phyloP scores from a whole-genome alignment of 2,888 invertebrate species.

The Apocheima hispidaria region DNA sequence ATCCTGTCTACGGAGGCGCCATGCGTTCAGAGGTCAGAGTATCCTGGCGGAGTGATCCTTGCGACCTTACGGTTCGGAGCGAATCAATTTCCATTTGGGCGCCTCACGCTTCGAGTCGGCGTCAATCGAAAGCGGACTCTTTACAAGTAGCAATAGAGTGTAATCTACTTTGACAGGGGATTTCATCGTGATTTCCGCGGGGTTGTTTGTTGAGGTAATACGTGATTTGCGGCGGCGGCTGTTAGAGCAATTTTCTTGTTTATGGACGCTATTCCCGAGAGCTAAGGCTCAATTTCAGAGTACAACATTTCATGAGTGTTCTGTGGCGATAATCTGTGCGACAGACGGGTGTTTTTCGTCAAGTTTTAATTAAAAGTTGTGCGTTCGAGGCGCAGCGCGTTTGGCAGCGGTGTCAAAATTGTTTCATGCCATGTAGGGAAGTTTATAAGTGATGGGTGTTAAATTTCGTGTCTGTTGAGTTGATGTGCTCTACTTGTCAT shows the following conservation, averaged over 20 bases:
- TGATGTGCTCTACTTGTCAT: constrained; percentile 4
- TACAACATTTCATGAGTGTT: constrained; percentile 52
- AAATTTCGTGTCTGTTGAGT: constrained; percentile 29
- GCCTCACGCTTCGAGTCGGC: constrained; percentile 53
- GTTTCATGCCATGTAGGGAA: constrained; percentile 6
- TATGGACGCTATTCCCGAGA: constrained; percentile 51
- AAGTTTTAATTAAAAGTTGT: constrained; percentile 74
- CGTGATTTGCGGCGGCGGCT: constrained; percentile 77
- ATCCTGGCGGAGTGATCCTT: constrained; percentile 51
- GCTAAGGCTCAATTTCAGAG: constrained; percentile 54
- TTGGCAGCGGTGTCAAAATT: constrained; percentile 11
- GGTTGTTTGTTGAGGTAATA: constrained; percentile 79
- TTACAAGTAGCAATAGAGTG: constrained; percentile 61
- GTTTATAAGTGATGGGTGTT: constrained; percentile 22
- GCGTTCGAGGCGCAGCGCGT: constrained; percentile 39
- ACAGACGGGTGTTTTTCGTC: constrained; percentile 53
- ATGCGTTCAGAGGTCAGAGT: constrained; percentile 53
- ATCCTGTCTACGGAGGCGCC: constrained; percentile 48
- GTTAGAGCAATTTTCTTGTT: constrained; percentile 62
- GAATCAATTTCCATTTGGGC: constrained; percentile 80
- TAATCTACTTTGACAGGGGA: constrained; percentile 62
- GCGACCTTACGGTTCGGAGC: constrained; percentile 72
- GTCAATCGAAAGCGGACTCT: constrained; percentile 58
- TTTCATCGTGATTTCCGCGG: constrained; percentile 63
- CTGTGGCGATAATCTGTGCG: constrained; percentile 43